Evolutionary conservation across 2,113 vertebrate species (phyloP).

Genomic region (Irena cyanogastra): DNA sequence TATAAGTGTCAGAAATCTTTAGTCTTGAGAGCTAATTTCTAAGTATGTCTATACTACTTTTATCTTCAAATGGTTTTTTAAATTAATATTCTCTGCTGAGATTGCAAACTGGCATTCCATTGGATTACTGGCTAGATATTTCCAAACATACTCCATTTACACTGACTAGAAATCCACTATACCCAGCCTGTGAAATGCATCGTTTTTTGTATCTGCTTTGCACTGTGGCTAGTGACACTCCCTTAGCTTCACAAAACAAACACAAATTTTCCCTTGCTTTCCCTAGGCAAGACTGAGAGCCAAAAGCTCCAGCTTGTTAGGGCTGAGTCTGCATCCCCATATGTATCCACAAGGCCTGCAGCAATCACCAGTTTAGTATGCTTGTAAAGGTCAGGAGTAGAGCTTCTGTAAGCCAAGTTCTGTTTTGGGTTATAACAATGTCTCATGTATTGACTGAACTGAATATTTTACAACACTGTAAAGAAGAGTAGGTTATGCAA

Average conservation of each 20-base stretch:
- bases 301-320: neutral
- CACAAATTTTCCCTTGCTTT: neutral
- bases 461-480: neutral
- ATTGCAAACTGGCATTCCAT: neutral
- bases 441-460: neutral
- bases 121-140: neutral
- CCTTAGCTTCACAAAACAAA: neutral
- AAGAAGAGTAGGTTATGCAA: neutral
- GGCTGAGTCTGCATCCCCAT: neutral
- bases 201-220: neutral
- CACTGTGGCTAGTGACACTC: neutral
- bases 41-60: neutral
- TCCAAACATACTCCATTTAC: neutral
- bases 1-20: neutral
- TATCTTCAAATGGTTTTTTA: neutral
- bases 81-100: neutral
- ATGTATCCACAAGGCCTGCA: neutral
- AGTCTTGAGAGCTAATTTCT: neutral
- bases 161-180: neutral
- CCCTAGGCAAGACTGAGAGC: neutral
- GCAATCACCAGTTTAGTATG: neutral
- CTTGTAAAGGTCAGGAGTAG: neutral
- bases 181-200: neutral
- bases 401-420: neutral
- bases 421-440: neutral